These are phyloP conservation scores for Ptychochromis oligacanthus DNA, from an alignment of 2,113 vertebrate genomes.

Conservation along the genomic window DNA sequence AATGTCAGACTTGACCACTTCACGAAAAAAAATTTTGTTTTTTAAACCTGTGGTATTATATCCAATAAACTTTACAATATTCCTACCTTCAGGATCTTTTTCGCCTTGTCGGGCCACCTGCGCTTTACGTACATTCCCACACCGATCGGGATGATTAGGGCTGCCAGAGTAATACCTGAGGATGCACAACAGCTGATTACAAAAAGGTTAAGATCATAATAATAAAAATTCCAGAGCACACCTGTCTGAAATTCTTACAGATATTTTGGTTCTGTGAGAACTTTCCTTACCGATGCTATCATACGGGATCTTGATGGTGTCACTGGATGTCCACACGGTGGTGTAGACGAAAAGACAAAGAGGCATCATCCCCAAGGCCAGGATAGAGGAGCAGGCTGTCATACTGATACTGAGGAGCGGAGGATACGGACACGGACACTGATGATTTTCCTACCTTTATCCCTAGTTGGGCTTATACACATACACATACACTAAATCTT, in stretches of 20 bases:
- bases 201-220: background rate
- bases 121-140: conserved; percentile 87
- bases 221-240: too few relatives aligned
- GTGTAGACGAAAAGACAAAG: conserved; percentile 93
- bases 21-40: too few relatives aligned
- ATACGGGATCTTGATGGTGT: conserved; percentile 87
- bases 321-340: conserved; percentile 83
- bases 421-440: conserved; percentile 20
- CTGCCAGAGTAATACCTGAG: conserved; percentile 87
- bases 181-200: background rate
- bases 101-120: conserved; percentile 85
- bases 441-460: background rate
- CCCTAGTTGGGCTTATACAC: background rate
- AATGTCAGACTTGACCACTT: background rate
- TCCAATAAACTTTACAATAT: background rate
- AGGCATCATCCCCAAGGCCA: conserved; percentile 98
- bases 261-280: background rate
- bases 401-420: conserved; percentile 89
- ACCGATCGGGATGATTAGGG: conserved; percentile 87
- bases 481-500: background rate
- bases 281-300: conserved; percentile 88
- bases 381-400: conserved; percentile 93
- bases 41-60: fast-evolving
- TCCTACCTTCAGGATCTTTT: conserved; percentile 91
- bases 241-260: fast-evolving